A percentile compares a stretch with the other conserved stretches of the same genome.
phyloP scores from a whole-genome alignment of 2,888 invertebrate genomes.

The Heliconius sara region DNA sequence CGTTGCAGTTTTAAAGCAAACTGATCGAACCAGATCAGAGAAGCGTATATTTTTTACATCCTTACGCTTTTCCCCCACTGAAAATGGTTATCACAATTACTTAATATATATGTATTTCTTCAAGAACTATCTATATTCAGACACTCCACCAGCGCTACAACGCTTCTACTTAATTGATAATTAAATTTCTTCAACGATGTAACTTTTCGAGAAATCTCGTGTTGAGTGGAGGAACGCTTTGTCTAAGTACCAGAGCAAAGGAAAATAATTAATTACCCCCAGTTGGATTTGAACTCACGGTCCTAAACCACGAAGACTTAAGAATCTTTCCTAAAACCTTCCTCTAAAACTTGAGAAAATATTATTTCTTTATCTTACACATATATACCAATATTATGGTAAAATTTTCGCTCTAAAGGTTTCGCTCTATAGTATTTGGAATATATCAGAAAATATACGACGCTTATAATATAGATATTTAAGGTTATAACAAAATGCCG shows the following conservation, averaged over 20 bases:
- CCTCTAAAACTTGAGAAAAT: neutral
- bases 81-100: too few species aligned
- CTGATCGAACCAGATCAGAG: too few species aligned
- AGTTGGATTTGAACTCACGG: too few species aligned
- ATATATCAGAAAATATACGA: neutral
- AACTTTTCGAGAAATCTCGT: too few species aligned
- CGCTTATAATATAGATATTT: neutral
- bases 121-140: neutral
- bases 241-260: too few species aligned
- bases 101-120: neutral
- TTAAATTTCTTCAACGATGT: neutral
- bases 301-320: neutral
- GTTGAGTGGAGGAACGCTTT: too few species aligned
- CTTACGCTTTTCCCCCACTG: too few species aligned
- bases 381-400: neutral
- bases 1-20: too few species aligned
- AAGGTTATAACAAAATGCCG: slow-evolving; percentile 16
- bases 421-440: neutral
- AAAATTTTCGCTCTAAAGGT: too few species aligned
- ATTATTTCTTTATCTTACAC: neutral
- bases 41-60: too few species aligned
- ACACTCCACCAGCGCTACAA: neutral
- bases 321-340: neutral
- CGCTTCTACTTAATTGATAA: neutral
- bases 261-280: too few species aligned